Percentiles rank a stretch among this genome's conserved stretches.
Conservation (phyloP, 2,113 vertebrate species). For the Dromas ardeola region DNA sequence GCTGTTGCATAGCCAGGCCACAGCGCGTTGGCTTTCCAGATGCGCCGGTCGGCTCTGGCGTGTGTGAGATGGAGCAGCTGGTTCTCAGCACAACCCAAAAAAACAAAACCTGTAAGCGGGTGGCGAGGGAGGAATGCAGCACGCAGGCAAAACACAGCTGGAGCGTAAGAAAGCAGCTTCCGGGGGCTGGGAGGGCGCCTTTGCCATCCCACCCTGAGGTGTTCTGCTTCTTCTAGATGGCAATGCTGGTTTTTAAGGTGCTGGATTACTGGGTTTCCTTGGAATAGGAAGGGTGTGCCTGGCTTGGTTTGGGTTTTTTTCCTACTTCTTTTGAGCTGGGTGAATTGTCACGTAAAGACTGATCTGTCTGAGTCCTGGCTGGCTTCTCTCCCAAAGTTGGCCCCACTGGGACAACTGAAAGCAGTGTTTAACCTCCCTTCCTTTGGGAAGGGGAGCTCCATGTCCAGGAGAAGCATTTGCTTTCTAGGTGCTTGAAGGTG, state of each 20-base stretch:
- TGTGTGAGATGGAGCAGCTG: slow-evolving; percentile 59
- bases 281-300: background rate
- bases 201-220: background rate
- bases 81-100: background rate
- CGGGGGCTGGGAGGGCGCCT: background rate
- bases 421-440: background rate
- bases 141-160: slow-evolving; percentile 32
- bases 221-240: background rate
- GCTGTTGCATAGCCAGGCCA: background rate
- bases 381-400: background rate
- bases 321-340: background rate
- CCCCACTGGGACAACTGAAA: background rate
- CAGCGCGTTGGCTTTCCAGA: background rate
- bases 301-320: background rate
- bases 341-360: background rate
- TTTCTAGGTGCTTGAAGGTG: background rate
- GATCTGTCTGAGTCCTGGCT: background rate
- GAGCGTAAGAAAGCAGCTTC: background rate
- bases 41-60: background rate
- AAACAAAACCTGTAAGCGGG: background rate
- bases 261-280: background rate
- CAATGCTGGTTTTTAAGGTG: background rate
- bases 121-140: background rate
- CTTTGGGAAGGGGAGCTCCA: fast-evolving
- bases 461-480: background rate